Conservation (phyloP, 2,113 vertebrate genomes). For the Pampusana beccarii region DNA sequence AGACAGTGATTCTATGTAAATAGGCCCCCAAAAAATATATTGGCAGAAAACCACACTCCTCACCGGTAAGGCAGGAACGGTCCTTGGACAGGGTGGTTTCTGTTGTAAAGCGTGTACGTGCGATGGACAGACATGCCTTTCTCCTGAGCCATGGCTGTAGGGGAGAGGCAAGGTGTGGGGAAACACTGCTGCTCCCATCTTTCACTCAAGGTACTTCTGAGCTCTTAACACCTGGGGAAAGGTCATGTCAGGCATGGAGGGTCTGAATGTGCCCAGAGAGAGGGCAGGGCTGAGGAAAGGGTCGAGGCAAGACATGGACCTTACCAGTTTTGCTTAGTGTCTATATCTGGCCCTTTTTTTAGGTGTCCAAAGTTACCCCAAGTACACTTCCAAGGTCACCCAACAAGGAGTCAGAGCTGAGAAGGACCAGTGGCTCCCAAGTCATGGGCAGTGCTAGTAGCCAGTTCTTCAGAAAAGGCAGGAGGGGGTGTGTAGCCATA, state of each 20-base stretch:
- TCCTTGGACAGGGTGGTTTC: not conserved
- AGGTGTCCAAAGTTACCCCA: not conserved
- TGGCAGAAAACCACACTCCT: constrained; percentile 20
- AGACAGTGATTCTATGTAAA: not conserved
- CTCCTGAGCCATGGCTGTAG: not conserved
- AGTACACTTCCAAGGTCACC: not conserved
- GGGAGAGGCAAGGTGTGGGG: constrained; percentile 8
- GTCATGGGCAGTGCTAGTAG: not conserved
- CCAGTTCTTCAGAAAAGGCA: not conserved
- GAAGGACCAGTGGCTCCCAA: not conserved
- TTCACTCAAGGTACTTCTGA: not conserved
- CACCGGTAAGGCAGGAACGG: not conserved
- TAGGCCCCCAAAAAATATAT: not conserved
- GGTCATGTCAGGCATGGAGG: not conserved
- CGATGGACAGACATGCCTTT: not conserved
- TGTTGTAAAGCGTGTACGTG: not conserved
- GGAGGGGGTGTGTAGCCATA: not conserved
- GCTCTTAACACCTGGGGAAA: not conserved
- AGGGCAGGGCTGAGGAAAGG: not conserved
- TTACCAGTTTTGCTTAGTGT: not conserved
- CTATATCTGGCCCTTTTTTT: not conserved
- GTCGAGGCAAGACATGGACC: not conserved
- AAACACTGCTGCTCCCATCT: not conserved
- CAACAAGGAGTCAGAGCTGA: not conserved
- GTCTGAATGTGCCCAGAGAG: not conserved